These are phyloP conservation scores for Numida meleagris DNA, from an alignment of 2,113 vertebrate genomes.

Conservation along the genomic window DNA sequence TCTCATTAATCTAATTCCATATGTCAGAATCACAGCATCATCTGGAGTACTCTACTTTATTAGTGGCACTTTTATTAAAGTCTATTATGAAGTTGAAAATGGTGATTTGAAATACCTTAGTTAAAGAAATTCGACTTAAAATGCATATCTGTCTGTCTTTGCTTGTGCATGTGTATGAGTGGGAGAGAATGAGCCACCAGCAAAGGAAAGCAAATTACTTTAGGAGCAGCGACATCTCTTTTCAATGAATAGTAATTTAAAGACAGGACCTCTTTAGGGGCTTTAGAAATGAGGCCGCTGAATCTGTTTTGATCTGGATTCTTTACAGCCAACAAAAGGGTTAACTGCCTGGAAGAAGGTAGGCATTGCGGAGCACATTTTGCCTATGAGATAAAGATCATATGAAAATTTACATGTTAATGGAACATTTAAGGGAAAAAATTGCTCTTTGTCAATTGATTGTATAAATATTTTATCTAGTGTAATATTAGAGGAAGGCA, in stretches of 20 bases:
- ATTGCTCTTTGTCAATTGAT: conserved; percentile 82
- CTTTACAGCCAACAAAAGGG: conserved; percentile 41
- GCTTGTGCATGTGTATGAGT: not conserved
- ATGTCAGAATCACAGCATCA: not conserved
- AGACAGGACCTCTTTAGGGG: conserved; percentile 6
- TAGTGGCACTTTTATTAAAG: not conserved
- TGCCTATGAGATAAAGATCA: conserved; percentile 75
- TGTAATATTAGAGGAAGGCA: conserved; percentile 77
- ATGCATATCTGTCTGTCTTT: not conserved
- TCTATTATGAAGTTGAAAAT: not conserved
- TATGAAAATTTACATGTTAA: conserved; percentile 84
- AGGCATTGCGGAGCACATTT: conserved; percentile 53
- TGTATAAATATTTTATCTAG: conserved; percentile 86
- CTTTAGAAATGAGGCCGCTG: conserved; percentile 30
- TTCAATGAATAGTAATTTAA: conserved; percentile 53
- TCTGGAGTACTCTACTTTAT: not conserved
- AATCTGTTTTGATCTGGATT: conserved; percentile 53
- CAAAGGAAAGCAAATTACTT: conserved; percentile 26
- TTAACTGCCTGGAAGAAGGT: conserved; percentile 72
- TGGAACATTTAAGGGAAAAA: conserved; percentile 78
- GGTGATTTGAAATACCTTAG: not conserved
- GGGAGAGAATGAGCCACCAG: not conserved
- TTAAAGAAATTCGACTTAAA: not conserved
- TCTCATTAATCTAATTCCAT: not conserved
- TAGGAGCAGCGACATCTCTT: conserved; percentile 26